A percentile compares a stretch with the other conserved stretches of the same genome.
These are phyloP conservation scores for Urocitellus parryii DNA, from an alignment of 2,113 vertebrate genomes.

Conservation along the genomic window DNA sequence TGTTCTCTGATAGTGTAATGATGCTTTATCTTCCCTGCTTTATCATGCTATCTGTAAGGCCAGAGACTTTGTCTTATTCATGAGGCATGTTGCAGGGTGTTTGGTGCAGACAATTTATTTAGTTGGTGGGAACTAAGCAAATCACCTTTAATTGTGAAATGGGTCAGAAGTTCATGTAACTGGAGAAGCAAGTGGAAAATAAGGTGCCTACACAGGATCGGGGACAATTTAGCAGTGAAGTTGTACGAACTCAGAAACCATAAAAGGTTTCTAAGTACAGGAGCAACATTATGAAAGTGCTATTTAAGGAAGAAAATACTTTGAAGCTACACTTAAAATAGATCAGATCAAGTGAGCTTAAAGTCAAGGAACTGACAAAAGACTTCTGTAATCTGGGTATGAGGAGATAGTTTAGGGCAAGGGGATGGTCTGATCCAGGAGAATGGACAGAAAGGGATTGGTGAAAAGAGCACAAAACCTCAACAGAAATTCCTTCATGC, in stretches of 20 bases:
- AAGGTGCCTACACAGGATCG: background rate
- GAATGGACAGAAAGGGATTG: background rate
- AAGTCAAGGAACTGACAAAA: conserved; percentile 57
- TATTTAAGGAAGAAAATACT: conserved; percentile 79
- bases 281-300: conserved; percentile 54
- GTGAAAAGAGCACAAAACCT: background rate
- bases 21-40: background rate
- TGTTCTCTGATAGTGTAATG: background rate
- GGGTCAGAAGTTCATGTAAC: conserved; percentile 3
- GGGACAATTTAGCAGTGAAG: conserved; percentile 53
- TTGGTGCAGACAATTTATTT: background rate
- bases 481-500: background rate
- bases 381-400: conserved; percentile 11
- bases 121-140: background rate
- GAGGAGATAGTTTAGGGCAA: background rate
- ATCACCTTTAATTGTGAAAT: background rate
- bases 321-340: conserved; percentile 77
- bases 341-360: conserved; percentile 70
- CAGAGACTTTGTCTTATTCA: background rate
- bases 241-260: conserved; percentile 64
- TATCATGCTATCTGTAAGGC: background rate
- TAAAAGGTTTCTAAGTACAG: conserved; percentile 67
- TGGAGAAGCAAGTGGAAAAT: conserved; percentile 52
- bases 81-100: background rate
- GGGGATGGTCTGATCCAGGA: background rate